phyloP scores from a whole-genome alignment of 1,140 invertebrate species.

The Hesperophylax magnus region DNA sequence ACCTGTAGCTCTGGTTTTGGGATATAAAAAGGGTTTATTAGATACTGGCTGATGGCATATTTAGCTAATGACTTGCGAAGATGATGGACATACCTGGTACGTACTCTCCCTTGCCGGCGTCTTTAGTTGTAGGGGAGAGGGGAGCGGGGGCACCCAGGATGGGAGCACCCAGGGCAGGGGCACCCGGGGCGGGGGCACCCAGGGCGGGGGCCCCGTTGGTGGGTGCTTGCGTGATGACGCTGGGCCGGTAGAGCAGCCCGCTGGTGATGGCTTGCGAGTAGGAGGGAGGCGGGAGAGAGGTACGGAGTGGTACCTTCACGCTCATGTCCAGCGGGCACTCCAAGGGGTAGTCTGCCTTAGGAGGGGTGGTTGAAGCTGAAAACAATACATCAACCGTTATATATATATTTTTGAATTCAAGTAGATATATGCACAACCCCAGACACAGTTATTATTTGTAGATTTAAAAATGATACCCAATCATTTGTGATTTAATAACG shows the following conservation, averaged over 20 bases:
- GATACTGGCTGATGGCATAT: no score
- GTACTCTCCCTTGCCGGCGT: constrained; percentile 53
- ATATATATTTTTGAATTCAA: no score
- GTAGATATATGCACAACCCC: no score
- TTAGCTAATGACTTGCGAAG: no score
- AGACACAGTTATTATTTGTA: no score
- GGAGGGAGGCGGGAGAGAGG: constrained; percentile 55
- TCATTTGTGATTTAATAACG: no score
- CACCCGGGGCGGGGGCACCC: neutral
- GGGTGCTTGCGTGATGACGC: constrained; percentile 65
- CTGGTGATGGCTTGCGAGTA: constrained; percentile 53
- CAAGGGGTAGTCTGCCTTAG: neutral
- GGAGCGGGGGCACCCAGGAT: neutral
- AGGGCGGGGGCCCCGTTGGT: constrained; percentile 57
- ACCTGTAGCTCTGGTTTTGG: no score
- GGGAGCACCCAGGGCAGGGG: constrained; percentile 19
- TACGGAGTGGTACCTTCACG: constrained; percentile 59
- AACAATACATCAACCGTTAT: neutral
- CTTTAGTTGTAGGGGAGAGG: constrained; percentile 17
- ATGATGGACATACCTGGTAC: constrained; percentile 45
- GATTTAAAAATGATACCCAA: no score
- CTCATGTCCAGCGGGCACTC: constrained; percentile 67
- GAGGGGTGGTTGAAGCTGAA: neutral
- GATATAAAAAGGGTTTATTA: no score
- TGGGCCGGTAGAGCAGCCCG: constrained; percentile 55